phyloP scores from a whole-genome alignment of 2,797 vertebrate genomes.

The Urosaurus nigricauda region DNA sequence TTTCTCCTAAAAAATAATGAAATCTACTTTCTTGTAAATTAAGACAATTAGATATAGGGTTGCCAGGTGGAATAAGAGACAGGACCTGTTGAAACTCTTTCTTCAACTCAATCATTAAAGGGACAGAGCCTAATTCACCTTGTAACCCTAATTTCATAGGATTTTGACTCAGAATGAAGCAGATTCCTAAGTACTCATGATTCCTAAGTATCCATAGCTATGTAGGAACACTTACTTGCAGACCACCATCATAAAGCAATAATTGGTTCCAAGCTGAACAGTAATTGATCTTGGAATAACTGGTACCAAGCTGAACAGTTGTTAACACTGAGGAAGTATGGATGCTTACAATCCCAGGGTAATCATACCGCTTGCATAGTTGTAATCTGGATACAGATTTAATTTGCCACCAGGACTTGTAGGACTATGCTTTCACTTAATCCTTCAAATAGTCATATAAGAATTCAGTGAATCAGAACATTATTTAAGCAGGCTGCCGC shows the following conservation, averaged over 20 bases:
- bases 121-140: too few species aligned
- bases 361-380: slow-evolving; percentile 8
- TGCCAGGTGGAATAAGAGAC: too few species aligned
- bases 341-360: background rate
- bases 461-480: slow-evolving; percentile 2
- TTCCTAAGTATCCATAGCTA: background rate
- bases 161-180: background rate
- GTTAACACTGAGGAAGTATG: background rate
- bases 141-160: too few species aligned
- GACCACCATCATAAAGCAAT: background rate
- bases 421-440: slow-evolving; percentile 55
- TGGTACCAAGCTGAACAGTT: background rate
- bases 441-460: slow-evolving; percentile 19
- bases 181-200: background rate
- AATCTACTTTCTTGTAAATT: background rate
- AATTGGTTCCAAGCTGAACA: too few species aligned
- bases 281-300: background rate
- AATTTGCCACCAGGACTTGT: slow-evolving; percentile 49
- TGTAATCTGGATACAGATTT: background rate
- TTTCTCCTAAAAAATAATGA: background rate
- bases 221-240: background rate
- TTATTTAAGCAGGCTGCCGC: slow-evolving; percentile 45
- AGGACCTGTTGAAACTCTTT: too few species aligned
- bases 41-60: background rate
- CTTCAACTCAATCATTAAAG: too few species aligned